Evolutionary conservation across 2,113 vertebrate species (phyloP), one percentile per base, ranked within the genome.

Genomic region (Raja brachyura): DNA sequence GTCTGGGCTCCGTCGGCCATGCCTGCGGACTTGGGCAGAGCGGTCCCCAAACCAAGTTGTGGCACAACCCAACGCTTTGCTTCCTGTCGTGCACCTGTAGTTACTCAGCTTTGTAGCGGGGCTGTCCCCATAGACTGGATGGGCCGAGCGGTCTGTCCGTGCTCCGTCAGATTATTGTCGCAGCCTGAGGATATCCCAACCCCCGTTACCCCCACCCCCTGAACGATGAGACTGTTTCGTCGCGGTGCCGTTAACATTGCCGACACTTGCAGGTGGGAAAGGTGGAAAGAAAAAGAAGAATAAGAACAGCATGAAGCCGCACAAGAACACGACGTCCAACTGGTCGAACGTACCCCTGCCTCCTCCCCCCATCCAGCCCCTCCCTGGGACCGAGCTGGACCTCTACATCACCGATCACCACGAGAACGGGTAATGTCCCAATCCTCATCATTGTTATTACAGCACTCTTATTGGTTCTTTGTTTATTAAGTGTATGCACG

Each of bases 221-320:
- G 81, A 61, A n/a, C 22, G 20, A 28, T 11, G 11, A 31, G 59
- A 0, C 2, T 13, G n/a, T 31, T 14, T 31, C 5, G 18, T 56
- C 6, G 25, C 59, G 7, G 59, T 6, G 83, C 31, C 28, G 7
- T 10, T 6, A 28, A 63, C 13, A 10, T 54, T 74, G 20, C 4
- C 94, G 73, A 95, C 94, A 83, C 56, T 95, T 96, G 93, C 94
- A 99, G 99, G 98, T 97, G 98, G 98, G 5, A 99, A 99, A 96
- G 98, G 98, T 95, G 98, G 98, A 33, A 99, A 99, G 96, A 99
- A 99, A 97, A 99, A 99, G 97, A 99, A 99, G 96, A 98, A 93
- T 93, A 99, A 99, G 96, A 97, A 97, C 93, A 95, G 96, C 75
- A 95, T 97, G 79, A 99, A 99, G 95, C 94, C 97, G 2, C 96